phyloP scores from a whole-genome alignment of 2,113 vertebrate species.

The Rutilus rutilus region DNA sequence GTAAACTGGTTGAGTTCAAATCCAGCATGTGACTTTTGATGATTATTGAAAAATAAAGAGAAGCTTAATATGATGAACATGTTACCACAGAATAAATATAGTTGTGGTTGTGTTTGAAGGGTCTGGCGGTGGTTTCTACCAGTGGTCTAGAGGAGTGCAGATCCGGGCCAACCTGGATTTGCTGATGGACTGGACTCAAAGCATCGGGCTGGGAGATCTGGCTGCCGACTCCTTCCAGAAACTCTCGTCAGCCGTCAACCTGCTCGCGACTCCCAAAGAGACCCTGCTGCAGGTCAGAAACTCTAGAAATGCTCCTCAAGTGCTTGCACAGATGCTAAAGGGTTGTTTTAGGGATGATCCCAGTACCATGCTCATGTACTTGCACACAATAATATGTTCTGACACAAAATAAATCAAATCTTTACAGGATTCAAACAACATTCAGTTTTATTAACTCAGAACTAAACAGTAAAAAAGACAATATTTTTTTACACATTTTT shows the following conservation, averaged over 20 bases:
- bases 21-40: background rate
- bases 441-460: background rate
- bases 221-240: constrained; percentile 73
- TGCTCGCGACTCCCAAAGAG: constrained; percentile 78
- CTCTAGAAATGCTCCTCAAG: background rate
- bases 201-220: constrained; percentile 72
- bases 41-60: background rate
- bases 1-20: background rate
- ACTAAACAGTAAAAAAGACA: background rate
- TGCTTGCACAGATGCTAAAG: background rate
- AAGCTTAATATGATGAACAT: background rate
- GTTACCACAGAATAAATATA: background rate
- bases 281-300: constrained; percentile 77
- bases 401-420: background rate
- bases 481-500: background rate
- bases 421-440: background rate
- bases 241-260: constrained; percentile 76
- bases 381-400: background rate
- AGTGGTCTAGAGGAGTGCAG: constrained; percentile 80
- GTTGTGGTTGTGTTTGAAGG: constrained; percentile 61
- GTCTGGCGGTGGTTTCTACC: constrained; percentile 76
- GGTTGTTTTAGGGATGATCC: background rate
- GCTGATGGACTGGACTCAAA: constrained; percentile 80
- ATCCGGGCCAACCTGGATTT: constrained; percentile 80
- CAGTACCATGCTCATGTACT: background rate